Evolutionary conservation across 2,888 invertebrate species (phyloP).

Genomic region (Fissipunctia ypsillon): DNA sequence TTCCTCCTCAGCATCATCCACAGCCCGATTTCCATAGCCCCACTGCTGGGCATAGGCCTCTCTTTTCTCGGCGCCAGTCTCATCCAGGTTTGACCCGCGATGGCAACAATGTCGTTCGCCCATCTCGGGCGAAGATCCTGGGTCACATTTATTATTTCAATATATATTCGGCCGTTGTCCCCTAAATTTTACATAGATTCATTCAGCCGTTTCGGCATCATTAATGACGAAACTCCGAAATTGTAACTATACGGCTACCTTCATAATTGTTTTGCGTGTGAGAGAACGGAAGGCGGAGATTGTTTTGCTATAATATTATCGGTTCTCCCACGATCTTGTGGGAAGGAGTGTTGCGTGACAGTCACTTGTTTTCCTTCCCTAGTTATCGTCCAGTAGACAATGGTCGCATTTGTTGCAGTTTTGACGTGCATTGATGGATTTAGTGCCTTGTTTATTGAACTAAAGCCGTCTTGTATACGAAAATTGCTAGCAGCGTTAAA

Average conservation of each 20-base stretch:
- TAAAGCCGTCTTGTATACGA: neutral
- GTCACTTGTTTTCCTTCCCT: slow-evolving; percentile 3
- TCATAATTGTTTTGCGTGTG: slow-evolving; percentile 29
- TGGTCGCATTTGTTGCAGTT: neutral
- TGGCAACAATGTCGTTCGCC: neutral
- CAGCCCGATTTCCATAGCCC: neutral
- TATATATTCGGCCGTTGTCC: neutral
- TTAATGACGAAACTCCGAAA: neutral
- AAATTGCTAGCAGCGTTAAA: neutral
- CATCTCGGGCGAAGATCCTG: neutral
- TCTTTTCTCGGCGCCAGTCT: neutral
- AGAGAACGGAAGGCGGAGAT: slow-evolving; percentile 31
- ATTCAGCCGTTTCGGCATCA: neutral
- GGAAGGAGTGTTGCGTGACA: slow-evolving; percentile 40
- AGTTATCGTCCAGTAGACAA: slow-evolving; percentile 15
- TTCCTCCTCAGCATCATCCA: neutral
- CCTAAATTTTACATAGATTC: neutral
- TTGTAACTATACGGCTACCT: neutral
- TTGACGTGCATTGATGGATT: neutral
- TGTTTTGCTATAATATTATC: slow-evolving; percentile 27
- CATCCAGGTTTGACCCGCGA: neutral
- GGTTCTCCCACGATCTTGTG: slow-evolving; percentile 45
- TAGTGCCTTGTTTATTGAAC: neutral
- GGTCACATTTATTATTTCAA: neutral
- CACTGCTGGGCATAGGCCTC: neutral